Conservation (phyloP, 2,888 invertebrate genomes). For the Cantharis rustica region DNA sequence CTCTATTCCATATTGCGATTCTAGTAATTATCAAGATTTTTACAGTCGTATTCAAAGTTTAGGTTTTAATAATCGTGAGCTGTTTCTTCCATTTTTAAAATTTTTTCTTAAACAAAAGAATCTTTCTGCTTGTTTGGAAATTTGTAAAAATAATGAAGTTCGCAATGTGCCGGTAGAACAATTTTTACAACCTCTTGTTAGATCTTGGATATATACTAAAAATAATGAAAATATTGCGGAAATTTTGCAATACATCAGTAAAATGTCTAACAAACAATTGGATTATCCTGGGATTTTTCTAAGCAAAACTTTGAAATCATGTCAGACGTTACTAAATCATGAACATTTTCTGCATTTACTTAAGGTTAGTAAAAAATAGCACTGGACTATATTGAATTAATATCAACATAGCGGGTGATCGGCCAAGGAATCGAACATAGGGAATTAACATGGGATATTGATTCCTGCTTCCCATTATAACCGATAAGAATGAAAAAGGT, state of each 20-base stretch:
- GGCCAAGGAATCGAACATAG: too few species aligned
- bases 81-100: constrained; percentile 28
- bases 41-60: constrained; percentile 58
- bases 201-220: constrained; percentile 57
- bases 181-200: constrained; percentile 57
- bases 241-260: constrained; percentile 57
- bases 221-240: constrained; percentile 57
- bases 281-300: constrained; percentile 65
- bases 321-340: constrained; percentile 55
- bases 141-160: constrained; percentile 52
- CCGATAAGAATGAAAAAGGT: too few species aligned
- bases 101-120: constrained; percentile 11
- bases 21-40: constrained; percentile 57
- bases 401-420: too few species aligned
- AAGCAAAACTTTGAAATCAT: constrained; percentile 56
- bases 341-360: constrained; percentile 55
- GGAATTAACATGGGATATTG: too few species aligned
- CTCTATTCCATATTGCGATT: constrained; percentile 60
- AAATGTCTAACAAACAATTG: constrained; percentile 54
- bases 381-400: too few species aligned
- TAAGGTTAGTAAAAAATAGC: constrained; percentile 47
- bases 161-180: not conserved
- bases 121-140: constrained; percentile 53
- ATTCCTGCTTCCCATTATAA: too few species aligned
- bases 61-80: constrained; percentile 48